phyloP scores from a whole-genome alignment of 2,888 invertebrate genomes.

The Clunio marinus region DNA sequence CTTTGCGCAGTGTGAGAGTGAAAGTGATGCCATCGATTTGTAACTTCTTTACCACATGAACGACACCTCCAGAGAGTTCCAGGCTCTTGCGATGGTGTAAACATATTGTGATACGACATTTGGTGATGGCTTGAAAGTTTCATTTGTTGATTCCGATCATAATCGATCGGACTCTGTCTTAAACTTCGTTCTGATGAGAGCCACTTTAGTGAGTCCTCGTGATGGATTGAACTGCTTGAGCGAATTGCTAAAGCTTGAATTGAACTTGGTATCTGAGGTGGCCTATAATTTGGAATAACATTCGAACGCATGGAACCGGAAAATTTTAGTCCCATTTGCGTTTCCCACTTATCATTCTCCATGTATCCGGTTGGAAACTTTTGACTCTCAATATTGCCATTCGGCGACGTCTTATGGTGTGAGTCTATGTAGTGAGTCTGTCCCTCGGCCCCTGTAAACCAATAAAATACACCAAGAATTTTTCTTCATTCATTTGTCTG shows the following conservation, averaged over 20 bases:
- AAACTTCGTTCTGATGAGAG: neutral
- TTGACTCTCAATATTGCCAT: constrained; percentile 15
- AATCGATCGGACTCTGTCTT: neutral
- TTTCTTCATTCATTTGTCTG: neutral
- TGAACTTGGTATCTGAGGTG: neutral
- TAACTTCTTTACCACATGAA: constrained; percentile 78
- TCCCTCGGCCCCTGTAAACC: constrained; percentile 36
- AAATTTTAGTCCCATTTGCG: neutral
- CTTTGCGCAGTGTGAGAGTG: constrained; percentile 78
- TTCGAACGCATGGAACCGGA: neutral
- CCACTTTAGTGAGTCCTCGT: constrained; percentile 8
- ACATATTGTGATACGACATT: constrained; percentile 80
- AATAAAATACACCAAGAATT: neutral
- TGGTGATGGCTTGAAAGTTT: constrained; percentile 46
- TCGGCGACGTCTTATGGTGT: constrained; percentile 28
- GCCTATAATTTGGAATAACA: neutral
- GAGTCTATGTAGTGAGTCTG: neutral
- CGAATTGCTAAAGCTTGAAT: neutral
- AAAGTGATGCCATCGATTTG: constrained; percentile 85
- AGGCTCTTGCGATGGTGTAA: constrained; percentile 66
- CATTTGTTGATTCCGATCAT: neutral
- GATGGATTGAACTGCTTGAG: neutral
- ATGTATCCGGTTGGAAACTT: constrained; percentile 21
- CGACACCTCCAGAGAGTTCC: constrained; percentile 76
- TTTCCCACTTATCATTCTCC: constrained; percentile 24